phyloP scores from a whole-genome alignment of 92 coral and sea anemone genomes.

The Pocillopora grandis region DNA sequence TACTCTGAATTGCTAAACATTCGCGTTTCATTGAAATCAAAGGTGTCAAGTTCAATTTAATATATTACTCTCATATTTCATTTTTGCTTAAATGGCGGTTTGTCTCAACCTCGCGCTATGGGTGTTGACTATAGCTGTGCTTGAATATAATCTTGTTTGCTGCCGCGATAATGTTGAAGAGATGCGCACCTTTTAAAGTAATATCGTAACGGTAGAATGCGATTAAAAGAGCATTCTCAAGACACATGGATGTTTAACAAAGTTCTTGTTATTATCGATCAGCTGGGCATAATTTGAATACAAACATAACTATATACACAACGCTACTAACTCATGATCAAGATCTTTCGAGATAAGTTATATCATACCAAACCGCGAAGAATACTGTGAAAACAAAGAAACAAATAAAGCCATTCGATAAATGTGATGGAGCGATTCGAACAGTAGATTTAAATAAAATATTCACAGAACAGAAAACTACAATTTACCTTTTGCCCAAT shows the following conservation, averaged over 20 bases:
- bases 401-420: not conserved
- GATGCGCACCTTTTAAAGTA: not conserved
- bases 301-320: slow-evolving; percentile 22
- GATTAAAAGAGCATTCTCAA: not conserved
- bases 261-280: not conserved
- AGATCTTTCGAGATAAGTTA: slow-evolving; percentile 3
- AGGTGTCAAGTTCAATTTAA: not conserved
- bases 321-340: not conserved
- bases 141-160: slow-evolving; percentile 9
- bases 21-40: slow-evolving; percentile 4
- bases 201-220: too few species aligned
- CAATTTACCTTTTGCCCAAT: slow-evolving; percentile 75
- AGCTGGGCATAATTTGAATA: slow-evolving; percentile 2
- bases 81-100: not conserved
- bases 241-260: not conserved
- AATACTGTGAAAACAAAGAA: slow-evolving; percentile 19
- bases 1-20: not conserved
- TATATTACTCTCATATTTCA: slow-evolving; percentile 17
- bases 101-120: not conserved
- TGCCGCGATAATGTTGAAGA: slow-evolving; percentile 1
- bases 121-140: slow-evolving; percentile 7
- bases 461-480: not conserved
- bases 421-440: not conserved
- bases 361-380: slow-evolving; percentile 5
- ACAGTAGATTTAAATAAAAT: not conserved